Percentiles rank a stretch among this genome's conserved stretches.
These are phyloP conservation scores for Sciurus vulgaris DNA, from an alignment of 2,797 vertebrate species.

Conservation along the genomic window DNA sequence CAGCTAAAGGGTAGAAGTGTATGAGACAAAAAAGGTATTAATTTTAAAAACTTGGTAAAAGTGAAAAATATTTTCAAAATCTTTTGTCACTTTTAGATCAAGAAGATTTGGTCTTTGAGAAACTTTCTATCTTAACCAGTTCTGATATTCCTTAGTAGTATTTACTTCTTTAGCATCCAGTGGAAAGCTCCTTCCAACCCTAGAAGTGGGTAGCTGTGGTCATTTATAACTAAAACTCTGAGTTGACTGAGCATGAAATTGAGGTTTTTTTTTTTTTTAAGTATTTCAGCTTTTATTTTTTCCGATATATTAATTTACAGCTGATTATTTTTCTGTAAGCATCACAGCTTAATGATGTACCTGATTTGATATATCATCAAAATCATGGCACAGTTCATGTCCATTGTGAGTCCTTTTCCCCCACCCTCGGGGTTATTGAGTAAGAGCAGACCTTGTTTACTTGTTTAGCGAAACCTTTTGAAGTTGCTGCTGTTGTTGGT, in stretches of 20 bases:
- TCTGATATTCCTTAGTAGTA: slow-evolving; percentile 13
- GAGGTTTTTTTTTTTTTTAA: too few relatives aligned
- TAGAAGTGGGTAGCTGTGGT: not conserved
- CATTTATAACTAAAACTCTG: slow-evolving; percentile 28
- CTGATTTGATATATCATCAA: not conserved
- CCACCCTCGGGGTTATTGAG: not conserved
- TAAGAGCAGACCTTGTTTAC: not conserved
- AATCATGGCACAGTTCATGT: not conserved
- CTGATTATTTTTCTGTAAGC: not conserved
- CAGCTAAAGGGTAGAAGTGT: not conserved
- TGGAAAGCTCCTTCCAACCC: not conserved
- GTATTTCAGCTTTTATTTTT: not conserved
- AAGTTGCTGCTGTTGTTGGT: not conserved
- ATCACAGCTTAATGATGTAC: not conserved
- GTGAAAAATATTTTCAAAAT: slow-evolving; percentile 45
- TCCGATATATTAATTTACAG: not conserved
- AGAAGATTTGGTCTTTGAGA: slow-evolving; percentile 32
- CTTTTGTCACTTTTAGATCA: not conserved
- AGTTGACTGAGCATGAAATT: not conserved
- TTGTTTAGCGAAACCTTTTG: not conserved
- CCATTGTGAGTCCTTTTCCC: not conserved
- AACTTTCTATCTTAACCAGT: not conserved
- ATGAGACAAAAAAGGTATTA: slow-evolving; percentile 26
- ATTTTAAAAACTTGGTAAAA: slow-evolving; percentile 42
- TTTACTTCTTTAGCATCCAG: not conserved